phyloP scores from a whole-genome alignment of 2,888 invertebrate genomes.

The Athrips mouffetella region DNA sequence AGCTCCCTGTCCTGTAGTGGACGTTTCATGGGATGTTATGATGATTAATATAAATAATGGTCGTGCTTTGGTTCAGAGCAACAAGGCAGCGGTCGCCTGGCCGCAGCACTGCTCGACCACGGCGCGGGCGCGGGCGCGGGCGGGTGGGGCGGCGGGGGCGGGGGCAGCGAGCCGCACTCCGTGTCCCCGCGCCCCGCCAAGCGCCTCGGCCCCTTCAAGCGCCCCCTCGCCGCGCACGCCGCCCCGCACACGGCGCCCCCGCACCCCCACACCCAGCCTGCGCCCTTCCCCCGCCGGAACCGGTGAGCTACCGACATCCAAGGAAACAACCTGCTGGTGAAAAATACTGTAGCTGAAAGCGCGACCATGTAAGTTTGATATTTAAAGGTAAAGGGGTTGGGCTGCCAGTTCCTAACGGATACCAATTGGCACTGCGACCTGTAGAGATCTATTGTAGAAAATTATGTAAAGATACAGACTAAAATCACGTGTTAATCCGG shows the following conservation, averaged over 20 bases:
- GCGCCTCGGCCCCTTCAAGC: constrained; percentile 82
- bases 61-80: constrained; percentile 25
- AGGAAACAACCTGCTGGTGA: too few species aligned
- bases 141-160: constrained; percentile 56
- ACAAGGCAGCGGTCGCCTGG: constrained; percentile 67
- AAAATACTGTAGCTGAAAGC: too few species aligned
- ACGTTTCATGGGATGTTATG: too few species aligned
- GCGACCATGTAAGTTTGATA: too few species aligned
- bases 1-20: too few species aligned
- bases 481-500: too few species aligned
- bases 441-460: too few species aligned
- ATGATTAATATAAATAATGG: too few species aligned
- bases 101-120: constrained; percentile 80
- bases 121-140: constrained; percentile 62
- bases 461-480: too few species aligned
- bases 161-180: constrained; percentile 42
- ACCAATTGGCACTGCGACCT: too few species aligned
- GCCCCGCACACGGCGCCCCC: constrained; percentile 32
- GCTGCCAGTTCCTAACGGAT: not conserved
- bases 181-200: constrained; percentile 83
- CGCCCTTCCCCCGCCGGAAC: constrained; percentile 48
- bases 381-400: too few species aligned
- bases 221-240: constrained; percentile 53
- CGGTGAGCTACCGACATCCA: constrained; percentile 53
- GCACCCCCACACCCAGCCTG: constrained; percentile 34